Evolutionary conservation across 2,888 invertebrate species (phyloP), one percentile per base, ranked within the genome.

Genomic region (Chymomyza caudatula): DNA sequence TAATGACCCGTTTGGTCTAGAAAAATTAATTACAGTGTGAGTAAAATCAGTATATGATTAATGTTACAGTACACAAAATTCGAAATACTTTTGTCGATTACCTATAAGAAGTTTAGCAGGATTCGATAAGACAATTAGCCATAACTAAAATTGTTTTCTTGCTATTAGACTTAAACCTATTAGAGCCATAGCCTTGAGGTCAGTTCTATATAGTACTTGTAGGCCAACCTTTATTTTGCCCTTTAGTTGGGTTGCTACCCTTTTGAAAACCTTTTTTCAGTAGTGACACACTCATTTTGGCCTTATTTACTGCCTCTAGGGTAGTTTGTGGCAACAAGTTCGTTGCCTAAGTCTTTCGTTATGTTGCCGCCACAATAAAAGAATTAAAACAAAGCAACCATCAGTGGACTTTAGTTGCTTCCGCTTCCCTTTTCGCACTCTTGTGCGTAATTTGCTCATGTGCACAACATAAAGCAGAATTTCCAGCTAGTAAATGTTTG

Each of bases 351-450:
- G 53, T 53, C 53, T 53, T 53, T 53, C 25, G 23, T 53, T 53
- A 17, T 57, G 17, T 22, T 22, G 17, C 25, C 15, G 53, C 23
- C 53, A 53, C 53, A 53, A 53, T 53, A 53, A 53, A 53, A 13
- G 23, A 37, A 13, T 2, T 20, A 47, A 19, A 15, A 47, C 15
- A 47, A 19, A 17, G 51, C 19, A 3, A 22, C 51, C 8, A 42
- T 78, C 51, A 78, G 70, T 58, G 73, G 61, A 68, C 56, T 37
- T 51, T 17, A 29, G 58, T 57, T 51, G 77, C 79, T 77, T 77
- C 77, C 76, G 77, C 51, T 77, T 76, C 64, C 49, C 68, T 66
- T 78, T 78, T 78, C 76, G 73, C 76, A 78, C 74, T 13, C 53
- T 25, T 13, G 53, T 53, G 53, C 53, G n/a, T 25, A 29, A 47